Evolutionary conservation across 2,113 vertebrate species (phyloP).

Genomic region (Lasiurus cinereus): DNA sequence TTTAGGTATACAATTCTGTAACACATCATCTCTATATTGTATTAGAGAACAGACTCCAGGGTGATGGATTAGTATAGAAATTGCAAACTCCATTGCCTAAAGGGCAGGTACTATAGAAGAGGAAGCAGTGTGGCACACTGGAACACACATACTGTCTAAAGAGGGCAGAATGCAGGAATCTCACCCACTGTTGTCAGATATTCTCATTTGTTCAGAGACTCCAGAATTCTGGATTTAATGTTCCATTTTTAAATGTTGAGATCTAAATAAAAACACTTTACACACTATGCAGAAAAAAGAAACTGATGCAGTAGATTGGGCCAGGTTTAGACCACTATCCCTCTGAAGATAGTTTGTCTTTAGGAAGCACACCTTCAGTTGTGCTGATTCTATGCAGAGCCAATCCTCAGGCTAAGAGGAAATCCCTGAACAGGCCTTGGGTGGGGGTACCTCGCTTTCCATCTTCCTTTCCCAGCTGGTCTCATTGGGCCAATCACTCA

Average conservation of each 20-base stretch:
- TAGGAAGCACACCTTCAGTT: background rate
- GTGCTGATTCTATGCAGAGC: background rate
- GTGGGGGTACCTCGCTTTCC: background rate
- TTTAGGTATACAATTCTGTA: background rate
- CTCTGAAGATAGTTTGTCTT: background rate
- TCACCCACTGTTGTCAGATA: background rate
- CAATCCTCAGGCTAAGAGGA: background rate
- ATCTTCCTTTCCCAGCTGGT: background rate
- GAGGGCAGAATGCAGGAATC: background rate
- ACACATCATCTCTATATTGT: background rate
- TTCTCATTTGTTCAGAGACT: background rate
- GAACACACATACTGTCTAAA: background rate
- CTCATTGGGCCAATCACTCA: conserved; percentile 36
- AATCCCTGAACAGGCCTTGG: background rate
- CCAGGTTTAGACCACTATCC: background rate
- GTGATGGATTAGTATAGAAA: background rate
- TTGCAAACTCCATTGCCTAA: background rate
- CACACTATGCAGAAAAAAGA: conserved; percentile 2
- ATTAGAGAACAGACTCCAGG: background rate
- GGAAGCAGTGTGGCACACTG: background rate
- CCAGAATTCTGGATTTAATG: conserved; percentile 8
- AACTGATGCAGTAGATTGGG: background rate
- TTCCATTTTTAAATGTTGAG: conserved; percentile 12
- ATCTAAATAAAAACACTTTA: conserved; percentile 32
- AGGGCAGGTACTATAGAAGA: background rate